Evolutionary conservation across 1,140 invertebrate species (phyloP).

Genomic region (Calephelis nemesis): DNA sequence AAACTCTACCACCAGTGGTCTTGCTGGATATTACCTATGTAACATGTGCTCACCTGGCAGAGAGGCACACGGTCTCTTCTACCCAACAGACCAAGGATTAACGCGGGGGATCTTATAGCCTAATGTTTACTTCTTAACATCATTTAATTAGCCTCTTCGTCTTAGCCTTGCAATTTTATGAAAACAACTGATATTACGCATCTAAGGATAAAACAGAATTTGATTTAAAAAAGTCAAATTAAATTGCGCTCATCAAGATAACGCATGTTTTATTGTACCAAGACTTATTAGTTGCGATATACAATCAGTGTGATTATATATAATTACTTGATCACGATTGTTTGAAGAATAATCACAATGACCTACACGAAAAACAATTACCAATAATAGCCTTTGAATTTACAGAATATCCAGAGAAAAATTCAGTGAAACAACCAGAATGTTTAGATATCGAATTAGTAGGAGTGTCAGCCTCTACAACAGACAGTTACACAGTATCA

Average conservation of each 20-base stretch:
- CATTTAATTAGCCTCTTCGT: too few relatives aligned
- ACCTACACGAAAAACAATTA: constrained; percentile 3
- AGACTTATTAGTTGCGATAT: background rate
- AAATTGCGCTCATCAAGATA: background rate
- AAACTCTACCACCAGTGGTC: too few relatives aligned
- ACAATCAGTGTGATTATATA: constrained; percentile 4
- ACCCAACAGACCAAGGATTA: too few relatives aligned
- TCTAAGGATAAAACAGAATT: background rate
- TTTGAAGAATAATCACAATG: background rate
- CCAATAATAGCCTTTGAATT: constrained; percentile 24
- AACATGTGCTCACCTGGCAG: too few relatives aligned
- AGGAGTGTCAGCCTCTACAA: constrained; percentile 28
- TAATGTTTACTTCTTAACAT: too few relatives aligned
- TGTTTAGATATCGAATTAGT: constrained; percentile 29
- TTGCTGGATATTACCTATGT: too few relatives aligned
- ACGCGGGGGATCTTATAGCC: too few relatives aligned
- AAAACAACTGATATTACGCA: too few relatives aligned
- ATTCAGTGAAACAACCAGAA: constrained; percentile 55
- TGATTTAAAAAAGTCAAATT: background rate
- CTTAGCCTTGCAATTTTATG: too few relatives aligned
- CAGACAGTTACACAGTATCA: constrained; percentile 20
- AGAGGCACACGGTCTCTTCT: too few relatives aligned
- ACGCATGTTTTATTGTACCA: background rate
- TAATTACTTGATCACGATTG: constrained; percentile 7
- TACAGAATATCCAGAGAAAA: constrained; percentile 59